These are phyloP conservation scores for Saguinus imperator DNA, from an alignment of 2,113 vertebrate genomes.

Conservation along the genomic window DNA sequence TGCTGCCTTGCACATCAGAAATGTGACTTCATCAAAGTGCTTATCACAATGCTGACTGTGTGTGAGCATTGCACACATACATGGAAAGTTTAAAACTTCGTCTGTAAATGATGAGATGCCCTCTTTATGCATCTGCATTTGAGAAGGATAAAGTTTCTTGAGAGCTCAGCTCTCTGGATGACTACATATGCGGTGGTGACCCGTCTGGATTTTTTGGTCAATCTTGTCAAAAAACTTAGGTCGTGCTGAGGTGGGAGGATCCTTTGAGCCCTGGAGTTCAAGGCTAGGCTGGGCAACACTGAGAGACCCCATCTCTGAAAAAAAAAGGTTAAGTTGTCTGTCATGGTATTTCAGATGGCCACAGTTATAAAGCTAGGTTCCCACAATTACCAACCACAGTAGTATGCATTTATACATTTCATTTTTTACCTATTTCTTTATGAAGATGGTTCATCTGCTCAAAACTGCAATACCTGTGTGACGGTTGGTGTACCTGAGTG, in stretches of 20 bases:
- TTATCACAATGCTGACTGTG: neutral
- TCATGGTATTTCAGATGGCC: neutral
- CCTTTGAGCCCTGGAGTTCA: neutral
- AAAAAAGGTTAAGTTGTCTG: neutral
- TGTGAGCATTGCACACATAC: neutral
- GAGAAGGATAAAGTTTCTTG: neutral
- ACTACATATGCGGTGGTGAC: neutral
- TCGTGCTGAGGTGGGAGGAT: neutral
- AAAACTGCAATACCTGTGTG: accelerated
- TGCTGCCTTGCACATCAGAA: neutral
- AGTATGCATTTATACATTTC: neutral
- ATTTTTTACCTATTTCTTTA: neutral
- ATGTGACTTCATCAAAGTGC: neutral
- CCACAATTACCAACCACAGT: neutral
- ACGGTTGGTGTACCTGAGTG: neutral
- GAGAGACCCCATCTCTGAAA: neutral
- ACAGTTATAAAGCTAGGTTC: neutral
- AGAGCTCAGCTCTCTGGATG: neutral
- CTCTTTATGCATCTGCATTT: neutral
- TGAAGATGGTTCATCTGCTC: neutral
- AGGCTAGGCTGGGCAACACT: neutral
- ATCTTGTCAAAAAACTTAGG: neutral
- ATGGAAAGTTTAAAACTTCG: neutral
- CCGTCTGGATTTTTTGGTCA: neutral
- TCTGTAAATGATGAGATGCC: neutral